Conservation (phyloP, 2,888 invertebrate species). For the Agrochola lychnidis region DNA sequence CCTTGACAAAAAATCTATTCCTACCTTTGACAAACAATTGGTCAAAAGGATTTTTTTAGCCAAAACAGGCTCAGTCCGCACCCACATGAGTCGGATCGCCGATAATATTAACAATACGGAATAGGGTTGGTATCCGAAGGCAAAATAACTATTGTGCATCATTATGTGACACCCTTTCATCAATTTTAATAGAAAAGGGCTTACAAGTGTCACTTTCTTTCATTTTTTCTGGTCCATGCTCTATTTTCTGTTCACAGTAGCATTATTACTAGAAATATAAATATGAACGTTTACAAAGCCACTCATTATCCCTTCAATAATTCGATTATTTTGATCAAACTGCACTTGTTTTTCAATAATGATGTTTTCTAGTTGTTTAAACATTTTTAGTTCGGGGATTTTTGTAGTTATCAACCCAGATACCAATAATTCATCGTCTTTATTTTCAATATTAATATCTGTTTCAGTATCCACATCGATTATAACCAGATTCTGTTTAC, state of each 20-base stretch:
- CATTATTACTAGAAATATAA: conserved; percentile 45
- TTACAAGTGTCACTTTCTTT: conserved; percentile 88
- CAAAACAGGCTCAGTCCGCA: conserved; percentile 85
- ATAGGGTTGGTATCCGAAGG: conserved; percentile 83
- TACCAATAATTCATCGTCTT: neutral
- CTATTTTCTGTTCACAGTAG: conserved; percentile 64
- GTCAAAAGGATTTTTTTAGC: conserved; percentile 86
- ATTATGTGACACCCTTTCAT: conserved; percentile 88
- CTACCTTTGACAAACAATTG: conserved; percentile 89
- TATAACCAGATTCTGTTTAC: conserved; percentile 25
- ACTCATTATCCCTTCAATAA: neutral
- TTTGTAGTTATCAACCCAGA: neutral
- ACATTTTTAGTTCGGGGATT: neutral
- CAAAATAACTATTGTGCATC: conserved; percentile 89
- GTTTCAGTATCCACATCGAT: neutral
- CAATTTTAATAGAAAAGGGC: conserved; percentile 88
- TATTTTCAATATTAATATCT: neutral
- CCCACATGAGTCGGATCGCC: conserved; percentile 84
- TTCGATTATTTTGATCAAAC: conserved; percentile 3
- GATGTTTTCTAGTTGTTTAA: neutral
- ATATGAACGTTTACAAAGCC: conserved; percentile 19
- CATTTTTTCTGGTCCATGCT: conserved; percentile 62
- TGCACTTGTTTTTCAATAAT: neutral
- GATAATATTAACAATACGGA: conserved; percentile 87
- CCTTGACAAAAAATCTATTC: conserved; percentile 86